These are phyloP conservation scores for Anniella stebbinsi DNA, from an alignment of 2,797 vertebrate genomes.

Conservation along the genomic window DNA sequence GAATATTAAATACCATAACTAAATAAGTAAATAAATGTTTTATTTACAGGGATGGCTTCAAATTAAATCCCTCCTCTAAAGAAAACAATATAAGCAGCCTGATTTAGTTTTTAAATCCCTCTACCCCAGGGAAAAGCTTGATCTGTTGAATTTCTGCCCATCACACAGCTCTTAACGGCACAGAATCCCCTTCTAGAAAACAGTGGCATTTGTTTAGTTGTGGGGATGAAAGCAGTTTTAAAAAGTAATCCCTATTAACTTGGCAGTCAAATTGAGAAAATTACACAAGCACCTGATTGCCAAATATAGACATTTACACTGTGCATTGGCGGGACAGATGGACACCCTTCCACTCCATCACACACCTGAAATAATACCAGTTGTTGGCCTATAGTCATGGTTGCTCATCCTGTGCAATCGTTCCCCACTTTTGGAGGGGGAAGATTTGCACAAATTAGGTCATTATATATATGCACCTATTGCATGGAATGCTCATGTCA, in stretches of 20 bases:
- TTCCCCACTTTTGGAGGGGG: background rate
- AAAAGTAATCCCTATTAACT: background rate
- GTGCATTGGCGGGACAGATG: background rate
- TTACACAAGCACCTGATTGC: background rate
- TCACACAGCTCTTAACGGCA: background rate
- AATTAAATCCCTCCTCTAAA: background rate
- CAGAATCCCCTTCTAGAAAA: background rate
- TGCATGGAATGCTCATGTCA: too few relatives aligned
- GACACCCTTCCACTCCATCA: background rate
- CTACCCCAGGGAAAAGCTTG: background rate
- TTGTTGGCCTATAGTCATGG: background rate
- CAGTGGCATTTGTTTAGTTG: background rate
- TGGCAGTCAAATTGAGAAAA: background rate
- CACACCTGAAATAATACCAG: background rate
- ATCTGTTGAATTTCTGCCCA: background rate
- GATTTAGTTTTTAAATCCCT: background rate
- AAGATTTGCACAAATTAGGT: too few relatives aligned
- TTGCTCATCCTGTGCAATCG: background rate
- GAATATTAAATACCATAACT: slow-evolving; percentile 2
- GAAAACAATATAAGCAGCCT: background rate
- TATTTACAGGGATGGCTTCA: background rate
- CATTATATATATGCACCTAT: too few relatives aligned
- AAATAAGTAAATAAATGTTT: background rate
- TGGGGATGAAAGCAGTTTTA: background rate
- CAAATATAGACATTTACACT: background rate